Percentiles rank a stretch among this genome's conserved stretches.
Evolutionary conservation across 2,888 invertebrate species (phyloP).

Genomic region (Philopedon plagiatum): DNA sequence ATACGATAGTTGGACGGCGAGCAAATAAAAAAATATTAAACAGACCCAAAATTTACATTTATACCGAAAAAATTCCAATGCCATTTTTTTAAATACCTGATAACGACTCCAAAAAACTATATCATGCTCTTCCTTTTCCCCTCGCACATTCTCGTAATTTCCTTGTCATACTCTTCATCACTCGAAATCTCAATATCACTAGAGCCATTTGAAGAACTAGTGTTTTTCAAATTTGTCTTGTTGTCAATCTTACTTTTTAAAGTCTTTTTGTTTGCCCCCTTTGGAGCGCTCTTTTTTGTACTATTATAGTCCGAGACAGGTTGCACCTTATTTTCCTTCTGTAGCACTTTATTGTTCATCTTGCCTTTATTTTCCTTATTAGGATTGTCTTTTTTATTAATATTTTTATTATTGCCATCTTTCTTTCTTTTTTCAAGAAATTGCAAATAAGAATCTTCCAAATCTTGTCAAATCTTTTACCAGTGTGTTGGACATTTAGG

Average conservation of each 20-base stretch:
- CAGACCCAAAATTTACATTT: too few relatives aligned
- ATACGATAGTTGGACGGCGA: too few relatives aligned
- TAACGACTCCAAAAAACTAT: conserved; percentile 73
- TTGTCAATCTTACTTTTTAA: neutral
- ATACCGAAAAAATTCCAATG: too few relatives aligned
- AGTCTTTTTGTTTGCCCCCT: neutral
- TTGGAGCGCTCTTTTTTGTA: neutral
- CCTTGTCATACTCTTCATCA: conserved; percentile 54
- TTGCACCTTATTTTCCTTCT: conserved; percentile 8
- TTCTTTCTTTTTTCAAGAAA: conserved; percentile 52
- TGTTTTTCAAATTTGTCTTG: conserved; percentile 11
- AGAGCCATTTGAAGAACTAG: conserved; percentile 27
- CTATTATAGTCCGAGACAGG: neutral
- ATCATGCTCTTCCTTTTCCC: conserved; percentile 49
- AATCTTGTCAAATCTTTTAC: neutral
- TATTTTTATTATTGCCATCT: conserved; percentile 24
- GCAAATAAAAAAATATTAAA: too few relatives aligned
- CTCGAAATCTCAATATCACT: conserved; percentile 40
- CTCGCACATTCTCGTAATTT: conserved; percentile 49
- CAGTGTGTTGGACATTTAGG: neutral
- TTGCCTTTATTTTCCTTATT: conserved; percentile 11
- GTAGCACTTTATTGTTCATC: conserved; percentile 22
- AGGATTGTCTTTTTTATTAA: neutral
- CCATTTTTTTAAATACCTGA: conserved; percentile 69
- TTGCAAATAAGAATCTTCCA: conserved; percentile 39